Conservation (phyloP, 2,888 invertebrate genomes). For the Dastarcus helophoroides region DNA sequence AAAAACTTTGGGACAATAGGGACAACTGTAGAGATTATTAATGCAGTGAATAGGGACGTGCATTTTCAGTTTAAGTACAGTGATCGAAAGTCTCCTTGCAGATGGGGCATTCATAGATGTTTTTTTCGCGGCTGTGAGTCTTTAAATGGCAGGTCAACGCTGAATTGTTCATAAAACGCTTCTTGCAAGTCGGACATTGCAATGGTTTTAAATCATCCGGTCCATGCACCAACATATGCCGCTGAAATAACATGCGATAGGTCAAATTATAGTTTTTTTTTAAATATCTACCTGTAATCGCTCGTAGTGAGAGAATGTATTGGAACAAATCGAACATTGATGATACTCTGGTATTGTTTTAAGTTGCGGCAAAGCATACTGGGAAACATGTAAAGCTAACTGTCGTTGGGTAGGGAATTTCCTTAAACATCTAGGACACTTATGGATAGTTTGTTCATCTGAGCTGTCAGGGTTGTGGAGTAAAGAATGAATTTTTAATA, state of each 20-base stretch:
- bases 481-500: conserved; percentile 27
- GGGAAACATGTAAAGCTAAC: conserved; percentile 24
- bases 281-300: conserved; percentile 38
- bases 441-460: conserved; percentile 22
- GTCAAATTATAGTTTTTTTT: too few species aligned
- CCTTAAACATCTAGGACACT: conserved; percentile 28
- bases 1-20: conserved; percentile 56
- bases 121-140: conserved; percentile 50
- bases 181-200: conserved; percentile 52
- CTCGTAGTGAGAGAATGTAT: conserved; percentile 50
- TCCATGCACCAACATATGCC: conserved; percentile 55
- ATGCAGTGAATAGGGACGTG: conserved; percentile 54
- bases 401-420: conserved; percentile 27
- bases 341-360: conserved; percentile 27
- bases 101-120: conserved; percentile 60
- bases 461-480: conserved; percentile 25
- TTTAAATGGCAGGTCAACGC: conserved; percentile 62
- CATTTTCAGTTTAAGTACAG: conserved; percentile 48
- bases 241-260: conserved; percentile 38
- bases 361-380: conserved; percentile 16
- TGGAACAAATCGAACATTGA: conserved; percentile 55
- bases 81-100: conserved; percentile 58
- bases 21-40: conserved; percentile 56
- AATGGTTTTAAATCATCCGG: conserved; percentile 57
- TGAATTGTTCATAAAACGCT: conserved; percentile 59